Conservation (phyloP, 2,113 vertebrate genomes). For the Delphinapterus leucas region DNA sequence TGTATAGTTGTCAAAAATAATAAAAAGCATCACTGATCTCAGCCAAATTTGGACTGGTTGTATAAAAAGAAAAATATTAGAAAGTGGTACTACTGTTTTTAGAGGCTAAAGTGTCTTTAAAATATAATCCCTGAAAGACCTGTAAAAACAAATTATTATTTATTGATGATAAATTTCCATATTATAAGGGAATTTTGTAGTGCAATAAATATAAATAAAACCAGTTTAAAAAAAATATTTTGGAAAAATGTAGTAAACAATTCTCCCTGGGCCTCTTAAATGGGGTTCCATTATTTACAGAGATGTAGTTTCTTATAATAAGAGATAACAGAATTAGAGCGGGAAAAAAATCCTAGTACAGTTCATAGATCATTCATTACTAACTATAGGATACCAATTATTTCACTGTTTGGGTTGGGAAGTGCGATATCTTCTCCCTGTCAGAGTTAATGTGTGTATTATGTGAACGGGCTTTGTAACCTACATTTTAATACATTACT, state of each 20-base stretch:
- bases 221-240: not conserved
- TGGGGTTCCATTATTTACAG: not conserved
- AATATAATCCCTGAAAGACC: not conserved
- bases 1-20: slow-evolving; percentile 60
- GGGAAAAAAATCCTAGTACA: not conserved
- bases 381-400: not conserved
- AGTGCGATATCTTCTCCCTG: not conserved
- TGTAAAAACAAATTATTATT: not conserved
- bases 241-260: not conserved
- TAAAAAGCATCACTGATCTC: slow-evolving; percentile 40
- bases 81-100: not conserved
- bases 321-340: not conserved
- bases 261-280: not conserved
- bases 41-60: slow-evolving; percentile 9
- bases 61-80: slow-evolving; percentile 40
- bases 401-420: not conserved
- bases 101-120: not conserved
- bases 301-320: not conserved
- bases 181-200: not conserved
- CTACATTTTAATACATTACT: not conserved
- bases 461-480: not conserved
- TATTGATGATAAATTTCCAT: not conserved
- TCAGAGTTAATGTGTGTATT: not conserved
- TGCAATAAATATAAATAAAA: not conserved
- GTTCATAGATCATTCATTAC: not conserved